Base-by-base conservation (phyloP, 2,888 invertebrate species). In the Andrena chrysosceles region DNA sequence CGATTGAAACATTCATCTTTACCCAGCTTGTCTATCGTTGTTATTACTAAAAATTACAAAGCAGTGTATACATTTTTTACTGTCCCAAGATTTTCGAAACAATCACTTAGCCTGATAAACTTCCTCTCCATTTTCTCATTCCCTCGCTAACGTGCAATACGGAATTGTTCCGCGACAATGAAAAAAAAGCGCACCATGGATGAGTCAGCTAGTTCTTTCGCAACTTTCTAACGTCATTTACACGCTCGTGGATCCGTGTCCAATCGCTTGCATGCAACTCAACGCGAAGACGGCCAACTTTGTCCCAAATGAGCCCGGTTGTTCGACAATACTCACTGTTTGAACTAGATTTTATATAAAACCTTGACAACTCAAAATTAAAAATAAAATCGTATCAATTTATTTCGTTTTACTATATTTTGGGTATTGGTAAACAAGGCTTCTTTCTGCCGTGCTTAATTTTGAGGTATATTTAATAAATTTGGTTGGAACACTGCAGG, bases 211-310 rank as follows among this genome's bases (percentile, higher is more conserved):
- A 78, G 83, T 87, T 87, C 86, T 85, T 88, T 79, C 62, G 83
- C 85, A 89, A 90, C 90, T 91, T 91, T 91, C 91, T 90, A 90
- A 89, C 87, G 84, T 89, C 87, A 86, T 89, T 90, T 85, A 72
- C 60, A 68, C 79, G 60, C 63, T 85, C 82, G 64, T 62, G 49
- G 67, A 74, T 54, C 80, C 77, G 66, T 80, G 60, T 71, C 74
- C 59, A 29, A 76, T 56, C 49, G 60, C 48, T 70, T 26, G 54
- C 48, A 29, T 63, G 60, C 54, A 59, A 72, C 74, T 8, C 23
- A 31, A 63, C 56, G 13, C 7, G 6, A 59, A 60, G 49, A 29
- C 42, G n/a, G 35, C 13, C 54, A 7, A 26, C 56, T 33, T 72
- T 42, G 49, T 23, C 75, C 59, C 8, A 42, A 68, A 71, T 29